Evolutionary conservation across 1,140 invertebrate genomes (phyloP).

Genomic region (Drosophila quadrilineata): DNA sequence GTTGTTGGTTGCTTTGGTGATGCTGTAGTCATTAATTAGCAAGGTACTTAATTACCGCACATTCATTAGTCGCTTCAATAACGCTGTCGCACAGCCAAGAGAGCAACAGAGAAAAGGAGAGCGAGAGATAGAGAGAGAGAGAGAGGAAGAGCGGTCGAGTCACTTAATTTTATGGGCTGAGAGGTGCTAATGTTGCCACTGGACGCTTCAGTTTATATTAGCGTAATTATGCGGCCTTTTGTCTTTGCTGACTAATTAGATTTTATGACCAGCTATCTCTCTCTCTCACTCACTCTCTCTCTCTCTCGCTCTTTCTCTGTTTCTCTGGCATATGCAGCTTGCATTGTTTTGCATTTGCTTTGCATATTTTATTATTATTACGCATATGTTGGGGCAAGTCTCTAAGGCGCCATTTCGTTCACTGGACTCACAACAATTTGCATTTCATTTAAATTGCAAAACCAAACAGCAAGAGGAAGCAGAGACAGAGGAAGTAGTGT

Average conservation of each 20-base stretch:
- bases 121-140: neutral
- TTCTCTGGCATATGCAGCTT: neutral
- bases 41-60: slow-evolving; percentile 81
- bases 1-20: slow-evolving; percentile 45
- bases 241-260: slow-evolving; percentile 72
- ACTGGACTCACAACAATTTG: slow-evolving; percentile 58
- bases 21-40: slow-evolving; percentile 81
- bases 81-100: slow-evolving; percentile 31
- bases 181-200: slow-evolving; percentile 59
- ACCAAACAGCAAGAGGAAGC: slow-evolving; percentile 25
- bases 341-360: slow-evolving; percentile 27
- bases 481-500: slow-evolving; percentile 11
- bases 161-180: slow-evolving; percentile 55
- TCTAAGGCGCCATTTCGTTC: slow-evolving; percentile 56
- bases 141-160: too few species aligned
- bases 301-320: neutral
- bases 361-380: slow-evolving; percentile 69
- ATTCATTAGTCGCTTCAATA: slow-evolving; percentile 80
- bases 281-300: neutral
- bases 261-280: slow-evolving; percentile 47
- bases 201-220: slow-evolving; percentile 47
- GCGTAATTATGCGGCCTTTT: slow-evolving; percentile 72
- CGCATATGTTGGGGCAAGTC: slow-evolving; percentile 52
- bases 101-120: neutral
- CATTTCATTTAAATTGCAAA: slow-evolving; percentile 76